A percentile compares a stretch with the other conserved stretches of the same genome.
These are phyloP conservation scores for Phasia obesa DNA, from an alignment of 2,888 invertebrate genomes.

Conservation along the genomic window DNA sequence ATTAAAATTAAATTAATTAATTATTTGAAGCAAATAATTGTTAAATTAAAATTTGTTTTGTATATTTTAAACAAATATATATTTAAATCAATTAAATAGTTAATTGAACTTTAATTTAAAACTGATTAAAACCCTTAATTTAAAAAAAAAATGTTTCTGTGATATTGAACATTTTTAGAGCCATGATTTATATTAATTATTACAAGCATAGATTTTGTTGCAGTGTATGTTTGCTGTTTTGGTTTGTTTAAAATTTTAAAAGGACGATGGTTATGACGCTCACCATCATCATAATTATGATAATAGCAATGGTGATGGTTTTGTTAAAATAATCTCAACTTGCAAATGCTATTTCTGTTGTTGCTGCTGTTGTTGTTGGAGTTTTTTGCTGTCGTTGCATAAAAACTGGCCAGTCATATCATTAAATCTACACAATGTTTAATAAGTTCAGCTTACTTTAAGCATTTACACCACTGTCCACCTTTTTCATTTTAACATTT, in stretches of 20 bases:
- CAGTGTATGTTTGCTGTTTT: slow-evolving; percentile 16
- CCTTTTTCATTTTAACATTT: neutral
- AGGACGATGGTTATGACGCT: slow-evolving; percentile 34
- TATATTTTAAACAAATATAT: too few species aligned
- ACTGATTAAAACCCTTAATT: too few species aligned
- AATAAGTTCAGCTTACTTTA: slow-evolving; percentile 57
- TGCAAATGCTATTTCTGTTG: slow-evolving; percentile 44
- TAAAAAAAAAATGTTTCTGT: too few species aligned
- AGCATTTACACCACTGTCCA: slow-evolving; percentile 57
- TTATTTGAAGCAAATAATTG: too few species aligned
- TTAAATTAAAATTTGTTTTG: too few species aligned
- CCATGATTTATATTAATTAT: too few species aligned
- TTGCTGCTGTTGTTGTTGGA: neutral
- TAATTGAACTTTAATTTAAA: too few species aligned
- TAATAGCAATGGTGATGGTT: slow-evolving; percentile 50
- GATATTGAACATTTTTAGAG: too few species aligned
- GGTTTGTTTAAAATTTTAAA: slow-evolving; percentile 55
- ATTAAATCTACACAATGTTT: slow-evolving; percentile 64
- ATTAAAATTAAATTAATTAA: too few species aligned
- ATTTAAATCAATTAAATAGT: too few species aligned
- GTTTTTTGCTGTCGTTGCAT: slow-evolving; percentile 7
- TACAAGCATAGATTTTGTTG: neutral
- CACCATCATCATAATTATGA: slow-evolving; percentile 30
- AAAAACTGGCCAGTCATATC: slow-evolving; percentile 35
- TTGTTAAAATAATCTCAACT: slow-evolving; percentile 58